Percentiles rank a stretch among this genome's conserved stretches.
These are phyloP conservation scores for Cygnus atratus DNA, from an alignment of 2,113 vertebrate species.

Conservation along the genomic window DNA sequence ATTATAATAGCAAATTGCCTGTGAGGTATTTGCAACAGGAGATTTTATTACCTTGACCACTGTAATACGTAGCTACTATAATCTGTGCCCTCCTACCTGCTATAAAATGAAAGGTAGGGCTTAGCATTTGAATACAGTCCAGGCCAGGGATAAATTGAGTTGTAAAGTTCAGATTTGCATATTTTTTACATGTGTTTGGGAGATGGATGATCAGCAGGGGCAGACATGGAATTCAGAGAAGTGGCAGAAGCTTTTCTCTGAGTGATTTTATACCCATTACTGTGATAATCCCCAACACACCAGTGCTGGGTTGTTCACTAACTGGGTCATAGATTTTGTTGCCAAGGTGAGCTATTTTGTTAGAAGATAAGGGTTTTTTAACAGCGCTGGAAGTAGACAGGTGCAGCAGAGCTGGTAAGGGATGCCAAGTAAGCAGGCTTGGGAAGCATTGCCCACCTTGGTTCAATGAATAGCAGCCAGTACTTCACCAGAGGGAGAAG, in stretches of 20 bases:
- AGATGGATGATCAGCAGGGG: not conserved
- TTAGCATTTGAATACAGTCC: not conserved
- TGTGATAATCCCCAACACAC: not conserved
- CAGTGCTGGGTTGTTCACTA: not conserved
- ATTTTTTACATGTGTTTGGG: not conserved
- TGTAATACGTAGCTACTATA: not conserved
- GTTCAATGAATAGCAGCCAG: not conserved
- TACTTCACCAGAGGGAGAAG: not conserved
- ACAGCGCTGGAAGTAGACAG: not conserved
- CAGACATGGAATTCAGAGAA: not conserved
- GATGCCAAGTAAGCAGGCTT: not conserved
- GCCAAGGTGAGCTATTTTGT: not conserved
- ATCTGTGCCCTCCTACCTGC: not conserved
- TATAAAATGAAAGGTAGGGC: not conserved
- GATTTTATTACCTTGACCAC: not conserved
- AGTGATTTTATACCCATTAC: not conserved
- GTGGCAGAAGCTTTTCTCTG: not conserved
- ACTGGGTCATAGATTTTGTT: not conserved
- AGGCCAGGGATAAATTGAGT: not conserved
- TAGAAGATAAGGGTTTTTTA: not conserved
- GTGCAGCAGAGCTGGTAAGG: not conserved
- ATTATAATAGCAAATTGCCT: not conserved
- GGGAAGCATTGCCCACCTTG: not conserved
- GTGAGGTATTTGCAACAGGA: not conserved
- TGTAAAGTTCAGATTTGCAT: not conserved